These are phyloP conservation scores for Xiphophorus maculatus DNA, from an alignment of 2,113 vertebrate species.

Conservation along the genomic window DNA sequence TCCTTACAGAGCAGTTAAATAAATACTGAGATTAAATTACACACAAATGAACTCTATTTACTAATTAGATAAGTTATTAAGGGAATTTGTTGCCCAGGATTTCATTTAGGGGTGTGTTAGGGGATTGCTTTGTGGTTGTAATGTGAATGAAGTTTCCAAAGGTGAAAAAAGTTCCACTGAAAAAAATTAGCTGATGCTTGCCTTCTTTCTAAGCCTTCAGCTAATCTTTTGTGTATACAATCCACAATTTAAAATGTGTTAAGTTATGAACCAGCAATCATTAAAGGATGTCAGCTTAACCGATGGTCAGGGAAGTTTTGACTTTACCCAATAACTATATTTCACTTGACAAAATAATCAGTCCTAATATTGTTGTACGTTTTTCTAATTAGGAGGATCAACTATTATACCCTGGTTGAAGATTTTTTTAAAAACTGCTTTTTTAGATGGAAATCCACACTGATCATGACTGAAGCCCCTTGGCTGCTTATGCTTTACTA, in stretches of 20 bases:
- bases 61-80: background rate
- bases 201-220: background rate
- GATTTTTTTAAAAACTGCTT: background rate
- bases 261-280: background rate
- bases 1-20: background rate
- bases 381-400: background rate
- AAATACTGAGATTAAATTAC: background rate
- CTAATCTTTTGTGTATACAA: background rate
- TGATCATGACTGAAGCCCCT: slow-evolving; percentile 36
- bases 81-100: background rate
- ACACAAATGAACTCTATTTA: background rate
- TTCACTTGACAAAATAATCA: background rate
- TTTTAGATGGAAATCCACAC: slow-evolving; percentile 35
- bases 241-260: background rate
- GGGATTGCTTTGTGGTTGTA: background rate
- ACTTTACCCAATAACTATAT: background rate
- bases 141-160: background rate
- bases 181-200: background rate
- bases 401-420: background rate
- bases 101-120: background rate
- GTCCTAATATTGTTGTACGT: background rate
- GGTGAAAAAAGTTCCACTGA: background rate
- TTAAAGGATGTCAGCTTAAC: background rate
- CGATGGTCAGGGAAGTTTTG: background rate
- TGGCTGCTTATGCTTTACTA: slow-evolving; percentile 41